Evolutionary conservation across 1,140 invertebrate species (phyloP), one percentile per base, ranked within the genome.

Genomic region (Cydia pomonella): DNA sequence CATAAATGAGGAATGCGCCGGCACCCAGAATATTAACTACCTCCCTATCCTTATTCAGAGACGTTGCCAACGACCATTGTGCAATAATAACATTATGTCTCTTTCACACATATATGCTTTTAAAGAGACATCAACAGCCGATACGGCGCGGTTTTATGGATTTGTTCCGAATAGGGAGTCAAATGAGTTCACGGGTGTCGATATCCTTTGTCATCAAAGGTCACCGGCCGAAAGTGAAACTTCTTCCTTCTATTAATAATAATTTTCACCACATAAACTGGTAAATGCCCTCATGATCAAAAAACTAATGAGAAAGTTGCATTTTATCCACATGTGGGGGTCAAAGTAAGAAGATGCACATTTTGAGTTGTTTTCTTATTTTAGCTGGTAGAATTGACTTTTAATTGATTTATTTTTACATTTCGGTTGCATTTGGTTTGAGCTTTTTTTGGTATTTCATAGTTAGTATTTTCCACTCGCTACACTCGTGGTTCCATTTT

Each of bases 191-290:
- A 82, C 75, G 75, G 59, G 73, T 82, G 82, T 84, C 85, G 79
- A 81, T 84, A 85, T 86, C 80, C 84, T 82, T 77, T 83, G 73
- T 78, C 62, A 76, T 33, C 75, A 79, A 77, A 85, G 85, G 85
- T 85, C 82, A 84, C 75, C 81, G 83, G 47, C 82, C 84, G 84
- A 85, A 85, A 87, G 86, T 83, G 84, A 87, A 87, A 85, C 76
- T 73, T 77, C 77, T 74, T 18, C 9, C 53, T 59, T 23, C 53
- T 23, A 23, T 23, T 18, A 59, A 23, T 16, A 16, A 47, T 47
- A 47, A n/a, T n/a, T n/a, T n/a, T n/a, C n/a, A n/a, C n/a, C n/a
- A n/a, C n/a, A n/a, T n/a, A n/a, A n/a, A n/a, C n/a, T n/a, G n/a
- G n/a, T n/a, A n/a, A n/a, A n/a, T n/a, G n/a, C n/a, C n/a, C n/a